A percentile compares a stretch with the other conserved stretches of the same genome.
phyloP scores from a whole-genome alignment of 2,113 vertebrate species.

The Nothobranchius kuhntae region DNA sequence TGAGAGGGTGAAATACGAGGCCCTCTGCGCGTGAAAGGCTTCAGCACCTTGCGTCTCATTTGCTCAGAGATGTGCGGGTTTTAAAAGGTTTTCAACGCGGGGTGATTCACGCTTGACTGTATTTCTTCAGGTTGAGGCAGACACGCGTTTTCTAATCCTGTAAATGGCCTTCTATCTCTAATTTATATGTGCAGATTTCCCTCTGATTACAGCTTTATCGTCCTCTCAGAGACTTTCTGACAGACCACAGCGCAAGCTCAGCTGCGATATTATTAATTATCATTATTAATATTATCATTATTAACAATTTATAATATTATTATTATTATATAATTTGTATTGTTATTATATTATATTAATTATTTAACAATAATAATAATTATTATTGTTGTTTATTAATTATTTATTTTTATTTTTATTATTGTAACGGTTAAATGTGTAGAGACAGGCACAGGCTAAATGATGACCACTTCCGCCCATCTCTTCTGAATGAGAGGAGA shows the following conservation, averaged over 20 bases:
- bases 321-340: too few species aligned
- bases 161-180: conserved; percentile 52
- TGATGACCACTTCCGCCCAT: conserved; percentile 48
- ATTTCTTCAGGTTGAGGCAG: conserved; percentile 47
- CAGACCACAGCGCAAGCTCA: conserved; percentile 22
- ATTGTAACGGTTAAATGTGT: conserved; percentile 17
- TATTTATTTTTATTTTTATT: too few species aligned
- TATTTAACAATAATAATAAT: background rate
- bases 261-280: background rate
- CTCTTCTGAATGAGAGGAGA: conserved; percentile 36
- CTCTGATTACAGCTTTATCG: conserved; percentile 40
- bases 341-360: background rate
- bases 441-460: conserved; percentile 36
- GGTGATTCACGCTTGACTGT: conserved; percentile 64
- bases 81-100: conserved; percentile 64
- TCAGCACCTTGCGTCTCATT: conserved; percentile 66
- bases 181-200: conserved; percentile 42
- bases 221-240: conserved; percentile 38
- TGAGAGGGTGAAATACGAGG: conserved; percentile 74
- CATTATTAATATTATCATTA: too few species aligned
- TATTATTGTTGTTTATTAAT: too few species aligned
- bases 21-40: conserved; percentile 65
- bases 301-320: too few species aligned
- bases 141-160: conserved; percentile 45
- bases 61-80: conserved; percentile 53